Base-by-base conservation (phyloP, 2,113 vertebrate genomes). In the Grallaria varia region DNA sequence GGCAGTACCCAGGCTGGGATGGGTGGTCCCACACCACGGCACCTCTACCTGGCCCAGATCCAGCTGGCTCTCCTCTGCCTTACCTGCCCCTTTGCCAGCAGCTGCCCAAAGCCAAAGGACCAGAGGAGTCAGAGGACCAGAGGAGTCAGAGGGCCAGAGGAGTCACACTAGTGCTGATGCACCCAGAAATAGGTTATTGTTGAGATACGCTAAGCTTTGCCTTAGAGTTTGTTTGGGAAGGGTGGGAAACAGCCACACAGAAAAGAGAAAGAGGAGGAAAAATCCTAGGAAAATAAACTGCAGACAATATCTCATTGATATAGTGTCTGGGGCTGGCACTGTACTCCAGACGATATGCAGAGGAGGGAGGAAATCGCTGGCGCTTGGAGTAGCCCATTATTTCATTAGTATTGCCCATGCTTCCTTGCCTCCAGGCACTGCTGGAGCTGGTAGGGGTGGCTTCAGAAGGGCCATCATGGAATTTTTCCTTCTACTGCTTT, bases 21-120 rank as follows among this genome's bases (percentile, higher is more conserved):
- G 9, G 21, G 24, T 47, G 31, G 6, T 69, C 31, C 39, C 35
- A 23, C 1, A 4, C 10, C 1, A 0, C 2, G 3, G 25, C 55
- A 71, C 39, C 53, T 25, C 20, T 68, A 3, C 63, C 40, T 64
- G 33, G 30, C 49, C 47, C 3, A 2, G 6, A 31, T 21, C 21
- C 18, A 10, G 28, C 45, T 60, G 69, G 13, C 5, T 93, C 21
- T 74, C 19, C 21, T 68, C 31, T 7, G 6, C 35, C 16, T 2
- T 1, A 31, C 22, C 27, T 53, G 27, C 8, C 9, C 31, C n/a
- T 88, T 60, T 40, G 84, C 56, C 55, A 52, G 56, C 6, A 7
- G 47, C 56, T 82, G 13, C 72, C 56, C 78, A 58, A 78, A 84
- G 64, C 53, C 56, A 91, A 12, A 1, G 8, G 47, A 47, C 47